Conservation (phyloP, 2,113 vertebrate genomes). For the Delphinapterus leucas region DNA sequence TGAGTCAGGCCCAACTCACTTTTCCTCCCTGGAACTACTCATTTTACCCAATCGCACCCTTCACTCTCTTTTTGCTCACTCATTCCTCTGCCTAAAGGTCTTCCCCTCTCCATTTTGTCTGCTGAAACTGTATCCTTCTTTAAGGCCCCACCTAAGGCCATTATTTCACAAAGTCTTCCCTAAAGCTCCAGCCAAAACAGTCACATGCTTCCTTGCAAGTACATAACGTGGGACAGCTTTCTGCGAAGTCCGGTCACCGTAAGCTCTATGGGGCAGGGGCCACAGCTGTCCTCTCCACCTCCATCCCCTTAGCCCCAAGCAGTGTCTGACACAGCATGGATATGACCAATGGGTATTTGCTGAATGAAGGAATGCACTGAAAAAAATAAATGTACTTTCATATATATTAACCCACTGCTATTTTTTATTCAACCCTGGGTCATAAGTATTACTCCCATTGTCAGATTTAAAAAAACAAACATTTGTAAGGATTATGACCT, state of each 20-base stretch:
- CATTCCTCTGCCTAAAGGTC: neutral
- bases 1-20: neutral
- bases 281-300: neutral
- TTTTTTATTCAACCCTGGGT: neutral
- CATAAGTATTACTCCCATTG: neutral
- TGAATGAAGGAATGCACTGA: neutral
- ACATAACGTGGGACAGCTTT: neutral
- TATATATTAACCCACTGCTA: neutral
- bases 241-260: neutral
- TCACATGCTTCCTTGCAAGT: neutral
- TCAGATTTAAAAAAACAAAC: neutral
- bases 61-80: neutral
- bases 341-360: neutral
- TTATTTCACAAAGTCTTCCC: neutral
- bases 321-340: rapidly evolving
- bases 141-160: neutral
- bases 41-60: neutral
- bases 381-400: neutral
- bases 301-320: neutral
- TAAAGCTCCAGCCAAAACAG: neutral
- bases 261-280: neutral
- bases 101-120: neutral
- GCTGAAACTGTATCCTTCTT: neutral
- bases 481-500: neutral
- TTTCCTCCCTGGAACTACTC: neutral